phyloP scores from a whole-genome alignment of 2,797 vertebrate genomes.

The Eidolon dupreanum region DNA sequence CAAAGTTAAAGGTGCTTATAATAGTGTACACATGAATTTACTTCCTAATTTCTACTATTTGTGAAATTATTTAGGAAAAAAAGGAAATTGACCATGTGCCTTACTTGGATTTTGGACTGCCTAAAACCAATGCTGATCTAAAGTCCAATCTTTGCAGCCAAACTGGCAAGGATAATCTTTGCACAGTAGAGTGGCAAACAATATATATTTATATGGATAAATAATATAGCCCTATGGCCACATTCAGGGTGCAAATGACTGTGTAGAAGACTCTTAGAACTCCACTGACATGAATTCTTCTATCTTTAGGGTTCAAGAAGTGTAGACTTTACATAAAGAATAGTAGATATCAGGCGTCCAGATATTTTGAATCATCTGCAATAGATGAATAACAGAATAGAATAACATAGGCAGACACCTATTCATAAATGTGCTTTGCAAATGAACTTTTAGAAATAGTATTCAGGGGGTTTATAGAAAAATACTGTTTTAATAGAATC shows the following conservation, averaged over 20 bases:
- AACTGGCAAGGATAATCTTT: constrained; percentile 1
- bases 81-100: constrained; percentile 54
- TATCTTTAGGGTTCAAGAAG: constrained; percentile 7
- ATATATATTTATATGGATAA: background rate
- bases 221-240: background rate
- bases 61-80: constrained; percentile 65
- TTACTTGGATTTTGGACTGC: constrained; percentile 11
- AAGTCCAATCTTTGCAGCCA: background rate
- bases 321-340: background rate
- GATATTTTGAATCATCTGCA: background rate
- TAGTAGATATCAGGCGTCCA: background rate
- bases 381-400: background rate
- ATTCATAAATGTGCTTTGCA: background rate
- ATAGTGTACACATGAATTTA: constrained; percentile 41
- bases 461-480: constrained; percentile 20
- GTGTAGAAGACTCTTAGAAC: background rate
- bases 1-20: constrained; percentile 48
- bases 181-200: background rate
- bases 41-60: constrained; percentile 63
- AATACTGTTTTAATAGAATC: constrained; percentile 14
- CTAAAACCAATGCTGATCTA: background rate
- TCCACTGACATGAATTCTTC: background rate
- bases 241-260: background rate
- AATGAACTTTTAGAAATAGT: constrained; percentile 15
- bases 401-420: background rate